Evolutionary conservation across 2,113 vertebrate species (phyloP).

Genomic region (human (Homo sapiens)): DNA sequence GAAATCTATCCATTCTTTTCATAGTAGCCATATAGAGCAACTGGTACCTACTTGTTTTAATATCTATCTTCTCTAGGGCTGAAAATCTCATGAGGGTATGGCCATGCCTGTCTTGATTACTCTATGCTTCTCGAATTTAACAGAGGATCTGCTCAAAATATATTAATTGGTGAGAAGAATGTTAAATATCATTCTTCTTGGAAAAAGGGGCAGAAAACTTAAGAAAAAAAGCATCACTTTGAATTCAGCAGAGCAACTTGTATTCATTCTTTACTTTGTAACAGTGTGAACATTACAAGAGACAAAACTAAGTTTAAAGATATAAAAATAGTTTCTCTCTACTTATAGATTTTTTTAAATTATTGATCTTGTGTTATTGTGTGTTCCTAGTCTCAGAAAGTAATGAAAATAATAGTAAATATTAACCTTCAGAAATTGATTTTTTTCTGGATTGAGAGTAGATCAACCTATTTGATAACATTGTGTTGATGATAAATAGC

Average conservation of each 20-base stretch:
- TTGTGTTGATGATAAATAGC: not conserved
- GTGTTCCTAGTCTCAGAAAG: not conserved
- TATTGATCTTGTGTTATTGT: not conserved
- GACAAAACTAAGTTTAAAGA: not conserved
- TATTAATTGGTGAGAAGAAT: not conserved
- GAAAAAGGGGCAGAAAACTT: not conserved
- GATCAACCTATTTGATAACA: not conserved
- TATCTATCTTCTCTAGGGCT: not conserved
- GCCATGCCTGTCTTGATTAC: not conserved
- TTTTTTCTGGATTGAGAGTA: not conserved
- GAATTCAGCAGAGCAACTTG: not conserved
- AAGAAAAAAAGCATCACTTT: not conserved
- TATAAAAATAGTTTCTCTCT: not conserved
- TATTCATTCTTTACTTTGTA: not conserved
- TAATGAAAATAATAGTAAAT: not conserved
- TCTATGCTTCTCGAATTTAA: not conserved
- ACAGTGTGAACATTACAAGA: not conserved
- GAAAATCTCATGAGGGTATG: not conserved
- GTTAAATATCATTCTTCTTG: not conserved
- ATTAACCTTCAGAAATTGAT: not conserved
- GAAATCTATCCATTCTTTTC: not conserved
- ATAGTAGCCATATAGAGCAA: not conserved
- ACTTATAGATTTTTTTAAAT: not conserved
- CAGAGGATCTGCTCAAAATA: not conserved
- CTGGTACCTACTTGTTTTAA: not conserved